Evolutionary conservation across 2,113 vertebrate species (phyloP).

Genomic region (Podocnemis expansa): DNA sequence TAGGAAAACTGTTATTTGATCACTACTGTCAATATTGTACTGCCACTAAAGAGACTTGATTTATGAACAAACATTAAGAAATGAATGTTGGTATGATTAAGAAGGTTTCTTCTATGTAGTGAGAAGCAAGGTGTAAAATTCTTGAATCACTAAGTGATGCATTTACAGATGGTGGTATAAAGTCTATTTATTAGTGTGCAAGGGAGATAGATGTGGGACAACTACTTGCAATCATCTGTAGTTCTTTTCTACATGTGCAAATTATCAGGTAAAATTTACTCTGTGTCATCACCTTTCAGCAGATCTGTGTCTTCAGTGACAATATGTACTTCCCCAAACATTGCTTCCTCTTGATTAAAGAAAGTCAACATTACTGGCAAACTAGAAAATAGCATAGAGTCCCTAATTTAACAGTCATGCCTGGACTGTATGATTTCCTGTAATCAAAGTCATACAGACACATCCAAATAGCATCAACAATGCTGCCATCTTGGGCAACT

Average conservation of each 20-base stretch:
- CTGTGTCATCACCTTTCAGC: background rate
- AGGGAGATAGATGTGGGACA: background rate
- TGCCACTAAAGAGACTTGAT: background rate
- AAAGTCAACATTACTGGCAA: background rate
- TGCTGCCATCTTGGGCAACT: background rate
- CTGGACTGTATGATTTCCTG: background rate
- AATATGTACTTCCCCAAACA: background rate
- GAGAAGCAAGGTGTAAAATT: background rate
- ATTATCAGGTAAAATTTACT: conserved; percentile 4
- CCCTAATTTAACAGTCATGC: accelerated
- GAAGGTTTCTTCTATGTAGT: accelerated
- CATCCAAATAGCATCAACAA: background rate
- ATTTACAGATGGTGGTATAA: background rate
- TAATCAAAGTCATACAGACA: background rate
- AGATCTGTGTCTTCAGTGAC: background rate
- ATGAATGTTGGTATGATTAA: accelerated
- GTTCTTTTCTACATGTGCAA: background rate
- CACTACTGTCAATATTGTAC: background rate
- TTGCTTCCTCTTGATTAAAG: background rate
- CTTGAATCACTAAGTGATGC: background rate
- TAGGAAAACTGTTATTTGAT: conserved; percentile 21
- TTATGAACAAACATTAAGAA: background rate
- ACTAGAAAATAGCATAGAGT: background rate
- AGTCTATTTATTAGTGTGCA: background rate
- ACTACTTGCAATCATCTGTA: background rate